Evolutionary conservation across 2,888 invertebrate species (phyloP).

Genomic region (Yponomeuta cagnagella): DNA sequence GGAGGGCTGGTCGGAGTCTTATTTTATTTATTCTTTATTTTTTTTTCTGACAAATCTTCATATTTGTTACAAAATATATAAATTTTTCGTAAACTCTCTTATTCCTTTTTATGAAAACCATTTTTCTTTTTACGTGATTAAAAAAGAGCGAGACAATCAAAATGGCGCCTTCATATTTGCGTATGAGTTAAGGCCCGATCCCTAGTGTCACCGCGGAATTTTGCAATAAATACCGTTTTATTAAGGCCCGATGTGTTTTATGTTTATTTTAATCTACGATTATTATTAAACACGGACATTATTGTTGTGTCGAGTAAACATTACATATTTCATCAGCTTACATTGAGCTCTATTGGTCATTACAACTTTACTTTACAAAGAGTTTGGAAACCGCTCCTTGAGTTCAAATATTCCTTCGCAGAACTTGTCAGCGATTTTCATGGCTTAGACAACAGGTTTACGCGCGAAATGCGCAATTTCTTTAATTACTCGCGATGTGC

Average conservation of each 20-base stretch:
- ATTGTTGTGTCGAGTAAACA: neutral
- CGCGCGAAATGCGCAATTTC: too few species aligned
- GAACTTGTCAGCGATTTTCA: too few species aligned
- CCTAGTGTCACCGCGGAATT: neutral
- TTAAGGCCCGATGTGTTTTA: neutral
- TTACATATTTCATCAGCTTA: neutral
- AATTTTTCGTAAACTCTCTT: too few species aligned
- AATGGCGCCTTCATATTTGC: neutral
- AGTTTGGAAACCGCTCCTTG: neutral
- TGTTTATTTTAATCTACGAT: conserved; percentile 1
- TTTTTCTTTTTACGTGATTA: neutral
- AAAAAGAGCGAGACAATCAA: neutral
- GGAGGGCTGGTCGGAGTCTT: too few species aligned
- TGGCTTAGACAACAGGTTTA: too few species aligned
- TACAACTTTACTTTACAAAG: neutral
- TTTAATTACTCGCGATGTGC: too few species aligned
- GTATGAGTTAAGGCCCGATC: neutral
- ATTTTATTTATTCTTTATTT: too few species aligned
- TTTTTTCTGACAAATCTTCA: too few species aligned
- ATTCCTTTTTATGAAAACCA: too few species aligned
- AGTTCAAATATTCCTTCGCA: neutral
- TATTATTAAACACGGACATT: neutral
- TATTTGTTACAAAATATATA: too few species aligned
- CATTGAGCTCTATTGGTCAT: neutral
- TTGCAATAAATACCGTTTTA: conserved; percentile 3